phyloP scores from a whole-genome alignment of 2,888 invertebrate species.

The Tillus elongatus region DNA sequence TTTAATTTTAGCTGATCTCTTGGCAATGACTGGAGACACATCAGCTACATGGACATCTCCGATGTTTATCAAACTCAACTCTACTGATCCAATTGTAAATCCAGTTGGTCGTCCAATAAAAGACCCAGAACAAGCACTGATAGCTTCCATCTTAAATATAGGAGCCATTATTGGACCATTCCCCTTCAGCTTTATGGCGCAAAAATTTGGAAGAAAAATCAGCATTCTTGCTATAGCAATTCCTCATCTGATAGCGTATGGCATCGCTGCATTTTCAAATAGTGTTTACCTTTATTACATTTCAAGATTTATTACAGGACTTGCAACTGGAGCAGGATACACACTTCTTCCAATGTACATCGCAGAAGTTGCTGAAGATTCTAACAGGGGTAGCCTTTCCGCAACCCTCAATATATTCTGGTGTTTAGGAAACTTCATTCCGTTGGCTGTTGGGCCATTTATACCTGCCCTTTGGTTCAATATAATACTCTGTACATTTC shows the following conservation, averaged over 20 bases:
- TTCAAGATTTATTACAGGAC: constrained; percentile 46
- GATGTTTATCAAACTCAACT: constrained; percentile 27
- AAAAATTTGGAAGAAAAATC: constrained; percentile 58
- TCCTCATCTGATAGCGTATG: constrained; percentile 24
- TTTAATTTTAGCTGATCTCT: constrained; percentile 25
- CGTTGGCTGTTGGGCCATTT: constrained; percentile 62
- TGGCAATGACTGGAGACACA: constrained; percentile 29
- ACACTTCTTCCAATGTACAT: constrained; percentile 74
- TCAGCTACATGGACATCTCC: constrained; percentile 31
- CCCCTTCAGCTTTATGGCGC: constrained; percentile 54
- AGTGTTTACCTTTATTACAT: constrained; percentile 30
- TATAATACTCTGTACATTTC: constrained; percentile 39
- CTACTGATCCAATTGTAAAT: constrained; percentile 28
- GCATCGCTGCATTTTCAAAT: constrained; percentile 23
- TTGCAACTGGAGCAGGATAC: constrained; percentile 62
- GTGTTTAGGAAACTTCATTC: constrained; percentile 56
- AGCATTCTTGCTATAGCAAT: constrained; percentile 47
- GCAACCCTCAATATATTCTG: constrained; percentile 64
- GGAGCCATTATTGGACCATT: constrained; percentile 55
- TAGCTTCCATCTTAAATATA: constrained; percentile 43
- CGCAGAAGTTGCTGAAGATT: constrained; percentile 70
- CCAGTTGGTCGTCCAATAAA: constrained; percentile 34
- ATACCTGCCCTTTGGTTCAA: constrained; percentile 56
- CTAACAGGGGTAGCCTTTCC: constrained; percentile 61
- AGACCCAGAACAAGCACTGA: constrained; percentile 42